Conservation (phyloP, 2,113 vertebrate species). For the Acanthisitta chloris region DNA sequence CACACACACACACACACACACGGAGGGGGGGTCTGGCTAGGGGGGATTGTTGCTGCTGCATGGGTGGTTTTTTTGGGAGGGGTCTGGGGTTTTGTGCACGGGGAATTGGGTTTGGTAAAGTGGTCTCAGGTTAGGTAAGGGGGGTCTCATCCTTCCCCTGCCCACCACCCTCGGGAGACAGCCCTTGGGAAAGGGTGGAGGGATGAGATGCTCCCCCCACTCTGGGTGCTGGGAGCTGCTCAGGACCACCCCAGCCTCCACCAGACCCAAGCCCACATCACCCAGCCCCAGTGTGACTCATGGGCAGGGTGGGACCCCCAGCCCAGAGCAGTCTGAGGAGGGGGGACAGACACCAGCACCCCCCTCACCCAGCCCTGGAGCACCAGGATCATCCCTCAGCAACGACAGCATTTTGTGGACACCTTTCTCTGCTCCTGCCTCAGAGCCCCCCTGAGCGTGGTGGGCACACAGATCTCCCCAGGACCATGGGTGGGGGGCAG, state of each 20-base stretch:
- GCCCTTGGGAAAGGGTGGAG: neutral
- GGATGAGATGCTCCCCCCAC: neutral
- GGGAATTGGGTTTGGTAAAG: neutral
- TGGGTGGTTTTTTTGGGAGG: neutral
- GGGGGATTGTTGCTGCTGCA: neutral
- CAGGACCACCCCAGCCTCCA: neutral
- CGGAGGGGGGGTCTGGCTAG: no score
- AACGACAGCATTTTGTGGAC: accelerated
- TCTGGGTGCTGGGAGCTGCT: neutral
- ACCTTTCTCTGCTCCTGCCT: accelerated
- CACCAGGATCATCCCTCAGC: neutral
- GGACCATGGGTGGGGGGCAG: accelerated
- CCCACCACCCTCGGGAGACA: neutral
- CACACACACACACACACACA: no score
- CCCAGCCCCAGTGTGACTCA: no score
- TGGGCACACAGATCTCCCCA: neutral
- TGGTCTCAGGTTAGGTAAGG: neutral
- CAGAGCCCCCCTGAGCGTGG: accelerated
- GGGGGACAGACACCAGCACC: neutral
- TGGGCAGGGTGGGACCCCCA: neutral
- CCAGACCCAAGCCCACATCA: neutral
- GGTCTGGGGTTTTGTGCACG: neutral
- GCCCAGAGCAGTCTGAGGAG: no score
- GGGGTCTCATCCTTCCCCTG: neutral
- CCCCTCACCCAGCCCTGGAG: neutral